Evolutionary conservation across 2,888 invertebrate species (phyloP), one percentile per base, ranked within the genome.

Genomic region (Eumacrocentrus americanus): DNA sequence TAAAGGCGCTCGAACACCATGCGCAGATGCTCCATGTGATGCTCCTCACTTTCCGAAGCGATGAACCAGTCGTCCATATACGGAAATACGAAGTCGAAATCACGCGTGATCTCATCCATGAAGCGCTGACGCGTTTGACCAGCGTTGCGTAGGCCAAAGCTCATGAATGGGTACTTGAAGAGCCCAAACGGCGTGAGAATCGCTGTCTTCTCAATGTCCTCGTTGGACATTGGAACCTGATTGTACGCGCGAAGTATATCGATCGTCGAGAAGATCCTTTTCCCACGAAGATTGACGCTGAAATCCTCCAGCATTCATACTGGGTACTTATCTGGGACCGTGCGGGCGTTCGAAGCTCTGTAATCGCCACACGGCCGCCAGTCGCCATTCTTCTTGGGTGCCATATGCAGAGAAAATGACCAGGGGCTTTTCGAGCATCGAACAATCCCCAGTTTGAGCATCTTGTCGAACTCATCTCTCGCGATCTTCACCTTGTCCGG

Each of bases 371-470:
- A 16, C 4, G 40, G 12, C 3, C 40, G n/a, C 40, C 40, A 40
- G 3, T 16, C 40, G 12, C 40, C 40, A 40, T 16, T 12, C 2
- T 7, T 40, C 9, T 50, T 25, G 2, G 34, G 14, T 11, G 63
- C 67, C 46, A 73, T 37, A 42, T 69, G 69, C 0, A 73, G 62
- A 20, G 70, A 69, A 16, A 60, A 67, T 6, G 70, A 55, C 73
- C 70, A 74, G 1, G 65, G 61, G 29, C 79, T 78, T 2, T 72
- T 75, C 0, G 79, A 81, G 0, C 78, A 80, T 7, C 80, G 66
- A 34, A 77, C 76, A 3, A 81, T 79, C 0, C 78, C 81, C 18
- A 70, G 58, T 20, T 81, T 70, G 12, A 72, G 64, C 73, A 79
- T 70, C 0, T 50, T 3, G 2, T 65, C 18, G 55, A 78, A 76